These are phyloP conservation scores for Hafferia zeledoni DNA, from an alignment of 2,797 vertebrate species.

Conservation along the genomic window DNA sequence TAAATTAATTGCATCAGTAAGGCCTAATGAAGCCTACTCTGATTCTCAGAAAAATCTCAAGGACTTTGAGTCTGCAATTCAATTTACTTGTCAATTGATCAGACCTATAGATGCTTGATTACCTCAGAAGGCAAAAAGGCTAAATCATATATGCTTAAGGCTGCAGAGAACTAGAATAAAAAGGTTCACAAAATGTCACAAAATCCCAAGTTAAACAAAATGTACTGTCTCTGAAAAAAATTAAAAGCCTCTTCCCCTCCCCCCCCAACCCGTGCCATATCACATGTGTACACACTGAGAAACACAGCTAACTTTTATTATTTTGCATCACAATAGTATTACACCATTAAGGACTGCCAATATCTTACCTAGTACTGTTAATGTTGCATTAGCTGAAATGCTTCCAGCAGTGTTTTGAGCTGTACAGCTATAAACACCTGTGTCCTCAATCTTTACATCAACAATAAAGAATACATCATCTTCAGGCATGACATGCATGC, in stretches of 20 bases:
- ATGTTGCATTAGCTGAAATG: conserved; percentile 91
- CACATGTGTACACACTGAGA: not conserved
- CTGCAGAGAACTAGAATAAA: not conserved
- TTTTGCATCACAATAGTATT: not conserved
- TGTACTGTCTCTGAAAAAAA: not conserved
- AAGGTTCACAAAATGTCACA: not conserved
- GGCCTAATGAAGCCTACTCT: not conserved
- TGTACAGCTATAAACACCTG: conserved; percentile 94
- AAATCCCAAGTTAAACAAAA: not conserved
- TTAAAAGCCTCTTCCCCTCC: not conserved
- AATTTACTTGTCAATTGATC: not conserved
- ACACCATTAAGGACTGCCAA: not conserved
- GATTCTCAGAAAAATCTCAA: not conserved
- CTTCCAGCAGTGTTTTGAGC: conserved; percentile 94
- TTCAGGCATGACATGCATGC: conserved; percentile 99
- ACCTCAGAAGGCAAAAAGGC: not conserved
- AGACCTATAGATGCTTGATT: not conserved
- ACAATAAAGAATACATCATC: conserved; percentile 98
- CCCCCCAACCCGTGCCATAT: rapidly evolving
- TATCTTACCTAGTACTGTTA: conserved; percentile 91
- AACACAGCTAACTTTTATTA: not conserved
- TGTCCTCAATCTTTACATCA: conserved; percentile 92
- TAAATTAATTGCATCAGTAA: conserved; percentile 17
- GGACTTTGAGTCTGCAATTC: not conserved
- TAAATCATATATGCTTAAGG: not conserved